Evolutionary conservation across 2,113 vertebrate genomes (phyloP).

Genomic region (Gorsachius goisagi): DNA sequence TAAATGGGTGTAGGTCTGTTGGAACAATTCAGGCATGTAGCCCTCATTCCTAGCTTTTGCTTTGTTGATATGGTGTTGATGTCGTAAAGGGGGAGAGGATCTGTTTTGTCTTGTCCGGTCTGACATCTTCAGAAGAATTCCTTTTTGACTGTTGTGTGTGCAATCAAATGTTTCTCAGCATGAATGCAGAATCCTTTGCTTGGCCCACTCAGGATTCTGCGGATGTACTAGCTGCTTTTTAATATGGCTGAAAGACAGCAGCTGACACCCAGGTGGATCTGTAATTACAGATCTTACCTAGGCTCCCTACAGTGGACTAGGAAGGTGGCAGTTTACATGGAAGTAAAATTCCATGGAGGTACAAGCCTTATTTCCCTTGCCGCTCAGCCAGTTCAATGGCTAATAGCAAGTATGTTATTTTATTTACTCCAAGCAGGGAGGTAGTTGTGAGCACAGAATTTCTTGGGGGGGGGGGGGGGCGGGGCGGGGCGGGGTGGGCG

Average conservation of each 20-base stretch:
- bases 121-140: neutral
- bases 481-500: too few relatives aligned
- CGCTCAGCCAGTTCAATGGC: neutral
- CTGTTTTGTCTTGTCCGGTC: slow-evolving; percentile 22
- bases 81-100: neutral
- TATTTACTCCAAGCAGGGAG: neutral
- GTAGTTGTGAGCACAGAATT: neutral
- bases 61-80: neutral
- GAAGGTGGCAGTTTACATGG: neutral
- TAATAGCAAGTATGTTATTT: neutral
- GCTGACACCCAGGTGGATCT: neutral
- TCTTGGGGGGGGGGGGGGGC: too few relatives aligned
- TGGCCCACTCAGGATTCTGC: neutral
- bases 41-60: neutral
- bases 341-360: neutral
- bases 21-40: neutral
- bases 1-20: neutral
- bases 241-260: neutral
- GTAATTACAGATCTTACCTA: neutral
- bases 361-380: neutral
- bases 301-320: rapidly evolving
- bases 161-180: neutral
- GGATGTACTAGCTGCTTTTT: neutral
- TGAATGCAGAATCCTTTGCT: neutral
- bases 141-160: neutral